phyloP scores from a whole-genome alignment of 2,888 invertebrate genomes.

The Bugula neritina region DNA sequence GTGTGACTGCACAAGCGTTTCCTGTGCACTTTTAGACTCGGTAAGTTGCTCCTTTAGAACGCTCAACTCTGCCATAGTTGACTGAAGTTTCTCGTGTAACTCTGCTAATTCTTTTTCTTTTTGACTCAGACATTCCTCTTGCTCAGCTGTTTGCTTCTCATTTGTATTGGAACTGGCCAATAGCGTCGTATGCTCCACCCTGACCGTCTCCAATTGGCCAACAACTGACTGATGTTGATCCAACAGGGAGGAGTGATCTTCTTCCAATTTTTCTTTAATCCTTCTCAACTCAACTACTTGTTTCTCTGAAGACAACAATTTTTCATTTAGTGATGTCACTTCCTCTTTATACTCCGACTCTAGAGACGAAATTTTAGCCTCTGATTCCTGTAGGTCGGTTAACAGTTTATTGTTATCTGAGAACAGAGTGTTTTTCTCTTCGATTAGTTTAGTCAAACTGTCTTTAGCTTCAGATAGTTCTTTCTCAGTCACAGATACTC shows the following conservation, averaged over 20 bases:
- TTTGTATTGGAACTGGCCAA: not conserved
- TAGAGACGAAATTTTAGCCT: not conserved
- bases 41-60: not conserved
- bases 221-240: not conserved
- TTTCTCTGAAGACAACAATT: not conserved
- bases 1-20: not conserved
- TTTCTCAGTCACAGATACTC: conserved; percentile 34
- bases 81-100: not conserved
- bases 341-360: not conserved
- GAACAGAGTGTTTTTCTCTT: not conserved
- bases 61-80: not conserved
- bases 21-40: not conserved
- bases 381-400: not conserved
- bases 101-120: not conserved
- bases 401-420: not conserved
- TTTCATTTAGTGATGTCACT: not conserved
- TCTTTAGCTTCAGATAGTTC: conserved; percentile 29
- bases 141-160: not conserved
- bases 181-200: not conserved
- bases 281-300: not conserved
- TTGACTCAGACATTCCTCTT: not conserved
- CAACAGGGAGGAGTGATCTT: not conserved
- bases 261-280: not conserved
- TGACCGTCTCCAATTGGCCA: not conserved
- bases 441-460: not conserved